These are phyloP conservation scores for Falco peregrinus DNA, from an alignment of 2,797 vertebrate genomes.

Conservation along the genomic window DNA sequence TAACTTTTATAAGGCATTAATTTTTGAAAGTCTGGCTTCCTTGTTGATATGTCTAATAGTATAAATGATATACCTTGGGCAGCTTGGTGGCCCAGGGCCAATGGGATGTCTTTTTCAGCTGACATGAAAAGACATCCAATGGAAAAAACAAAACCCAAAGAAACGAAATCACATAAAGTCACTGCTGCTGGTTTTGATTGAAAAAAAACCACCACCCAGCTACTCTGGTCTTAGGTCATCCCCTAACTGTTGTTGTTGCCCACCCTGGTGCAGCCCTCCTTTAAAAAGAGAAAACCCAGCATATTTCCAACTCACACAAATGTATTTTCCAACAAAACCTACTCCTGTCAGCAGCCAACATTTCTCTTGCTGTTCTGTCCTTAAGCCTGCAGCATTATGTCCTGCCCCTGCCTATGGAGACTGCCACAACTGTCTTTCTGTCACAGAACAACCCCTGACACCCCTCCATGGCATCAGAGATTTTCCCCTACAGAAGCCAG, in stretches of 20 bases:
- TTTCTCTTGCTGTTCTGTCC: not conserved
- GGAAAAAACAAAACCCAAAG: not conserved
- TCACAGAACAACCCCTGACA: not conserved
- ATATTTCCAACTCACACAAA: not conserved
- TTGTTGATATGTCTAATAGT: not conserved
- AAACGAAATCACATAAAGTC: not conserved
- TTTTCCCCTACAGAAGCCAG: not conserved
- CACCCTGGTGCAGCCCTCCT: not conserved
- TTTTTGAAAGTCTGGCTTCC: not conserved
- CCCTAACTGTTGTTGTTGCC: not conserved
- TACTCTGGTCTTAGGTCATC: not conserved
- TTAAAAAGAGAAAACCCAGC: not conserved
- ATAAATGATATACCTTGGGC: not conserved
- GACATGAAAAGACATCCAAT: not conserved
- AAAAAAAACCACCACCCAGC: fast-evolving
- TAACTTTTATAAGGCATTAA: not conserved
- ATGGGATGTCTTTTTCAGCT: not conserved
- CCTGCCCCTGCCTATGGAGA: not conserved
- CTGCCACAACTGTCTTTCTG: not conserved
- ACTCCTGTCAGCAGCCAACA: not conserved
- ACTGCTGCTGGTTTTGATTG: not conserved
- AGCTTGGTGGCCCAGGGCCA: not conserved
- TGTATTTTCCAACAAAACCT: not conserved
- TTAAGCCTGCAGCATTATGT: not conserved
- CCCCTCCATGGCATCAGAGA: not conserved